phyloP scores from a whole-genome alignment of 2,113 vertebrate species.

The Desmodus rotundus region DNA sequence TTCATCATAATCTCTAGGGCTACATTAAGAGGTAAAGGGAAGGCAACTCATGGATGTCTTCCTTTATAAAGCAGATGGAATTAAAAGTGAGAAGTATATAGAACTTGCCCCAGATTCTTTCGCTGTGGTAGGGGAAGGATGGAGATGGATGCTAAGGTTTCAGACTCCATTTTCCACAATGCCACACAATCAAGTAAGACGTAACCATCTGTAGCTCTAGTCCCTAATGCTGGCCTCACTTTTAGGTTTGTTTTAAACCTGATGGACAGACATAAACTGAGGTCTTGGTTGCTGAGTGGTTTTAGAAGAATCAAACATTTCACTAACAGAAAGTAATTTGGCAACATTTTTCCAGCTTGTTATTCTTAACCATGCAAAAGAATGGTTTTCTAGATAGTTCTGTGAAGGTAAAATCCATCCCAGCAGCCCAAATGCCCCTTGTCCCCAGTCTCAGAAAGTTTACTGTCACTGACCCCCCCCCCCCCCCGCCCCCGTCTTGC shows the following conservation, averaged over 20 bases:
- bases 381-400: background rate
- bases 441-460: background rate
- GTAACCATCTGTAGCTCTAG: background rate
- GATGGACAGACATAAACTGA: background rate
- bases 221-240: background rate
- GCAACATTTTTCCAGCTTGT: background rate
- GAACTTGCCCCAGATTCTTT: background rate
- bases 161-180: background rate
- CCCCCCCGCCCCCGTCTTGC: too few relatives aligned
- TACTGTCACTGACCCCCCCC: background rate
- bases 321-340: background rate
- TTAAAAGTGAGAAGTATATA: background rate
- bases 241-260: constrained; percentile 35
- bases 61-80: background rate
- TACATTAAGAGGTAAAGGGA: background rate
- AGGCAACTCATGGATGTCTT: background rate
- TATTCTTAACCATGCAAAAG: background rate
- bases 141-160: background rate
- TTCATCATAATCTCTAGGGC: background rate
- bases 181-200: background rate
- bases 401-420: background rate
- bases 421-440: background rate
- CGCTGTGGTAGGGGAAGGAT: background rate
- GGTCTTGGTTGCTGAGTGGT: background rate
- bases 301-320: constrained; percentile 8